phyloP scores from a whole-genome alignment of 2,797 vertebrate genomes.

The Holocentrus rufus region DNA sequence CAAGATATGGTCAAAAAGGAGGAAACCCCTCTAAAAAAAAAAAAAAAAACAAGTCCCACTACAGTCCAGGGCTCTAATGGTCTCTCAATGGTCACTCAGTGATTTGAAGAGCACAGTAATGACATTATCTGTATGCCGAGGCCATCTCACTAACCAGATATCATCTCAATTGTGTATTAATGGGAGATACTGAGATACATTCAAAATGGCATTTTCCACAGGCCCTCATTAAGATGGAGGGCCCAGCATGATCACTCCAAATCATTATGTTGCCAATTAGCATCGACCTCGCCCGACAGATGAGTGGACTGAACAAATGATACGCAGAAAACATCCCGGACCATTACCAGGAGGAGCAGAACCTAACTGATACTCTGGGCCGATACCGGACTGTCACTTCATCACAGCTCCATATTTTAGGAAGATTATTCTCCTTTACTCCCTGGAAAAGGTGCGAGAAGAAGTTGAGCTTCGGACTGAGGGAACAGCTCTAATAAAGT shows the following conservation, averaged over 20 bases:
- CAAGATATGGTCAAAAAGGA: neutral
- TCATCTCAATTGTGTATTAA: constrained; percentile 34
- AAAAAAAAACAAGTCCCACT: neutral
- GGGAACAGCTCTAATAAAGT: too few species aligned
- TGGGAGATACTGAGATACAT: constrained; percentile 25
- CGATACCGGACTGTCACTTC: too few species aligned
- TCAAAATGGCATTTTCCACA: constrained; percentile 3
- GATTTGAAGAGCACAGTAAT: constrained; percentile 33
- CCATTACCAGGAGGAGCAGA: neutral
- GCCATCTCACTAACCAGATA: constrained; percentile 16
- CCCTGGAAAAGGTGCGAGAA: too few species aligned
- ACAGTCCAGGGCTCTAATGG: neutral
- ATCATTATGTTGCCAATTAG: constrained; percentile 24
- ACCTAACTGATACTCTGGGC: neutral
- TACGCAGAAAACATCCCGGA: constrained; percentile 2
- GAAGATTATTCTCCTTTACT: too few species aligned
- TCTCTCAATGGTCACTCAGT: constrained; percentile 1
- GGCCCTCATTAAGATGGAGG: constrained; percentile 18
- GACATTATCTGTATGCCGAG: constrained; percentile 27
- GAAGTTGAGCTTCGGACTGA: too few species aligned
- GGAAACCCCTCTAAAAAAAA: neutral
- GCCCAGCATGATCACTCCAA: constrained; percentile 5
- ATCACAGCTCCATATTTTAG: too few species aligned
- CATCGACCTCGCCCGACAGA: constrained; percentile 25
- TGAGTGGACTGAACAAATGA: constrained; percentile 5